A percentile compares a stretch with the other conserved stretches of the same genome.
Conservation (phyloP, 30 jellyfish, hydroid and myxozoan species). For the Turritopsis dohrnii region DNA sequence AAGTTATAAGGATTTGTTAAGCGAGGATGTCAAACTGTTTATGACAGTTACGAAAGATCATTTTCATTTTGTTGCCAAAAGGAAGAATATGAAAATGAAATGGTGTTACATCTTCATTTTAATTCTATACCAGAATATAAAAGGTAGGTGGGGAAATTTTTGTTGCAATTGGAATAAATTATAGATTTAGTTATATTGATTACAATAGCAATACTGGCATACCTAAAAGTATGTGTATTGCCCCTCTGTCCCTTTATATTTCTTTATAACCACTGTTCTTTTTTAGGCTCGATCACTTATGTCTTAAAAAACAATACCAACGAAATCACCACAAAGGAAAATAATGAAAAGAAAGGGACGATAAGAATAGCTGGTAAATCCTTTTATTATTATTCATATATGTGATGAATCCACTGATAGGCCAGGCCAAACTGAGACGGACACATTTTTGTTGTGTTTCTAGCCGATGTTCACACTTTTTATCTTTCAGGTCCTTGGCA, state of each 20-base stretch:
- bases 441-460: background rate
- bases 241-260: too few species aligned
- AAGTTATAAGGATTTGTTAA: background rate
- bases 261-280: too few species aligned
- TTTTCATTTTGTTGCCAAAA: background rate
- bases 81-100: background rate
- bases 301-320: background rate
- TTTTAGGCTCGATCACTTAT: background rate
- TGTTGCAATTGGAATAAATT: too few species aligned
- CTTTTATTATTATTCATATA: background rate
- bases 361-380: conserved; percentile 68
- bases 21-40: background rate
- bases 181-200: too few species aligned
- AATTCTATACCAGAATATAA: background rate
- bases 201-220: too few species aligned
- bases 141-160: too few species aligned
- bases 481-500: conserved; percentile 81
- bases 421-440: background rate
- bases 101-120: background rate
- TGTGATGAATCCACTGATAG: background rate
- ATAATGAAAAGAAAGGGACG: conserved; percentile 80
- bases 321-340: conserved; percentile 25
- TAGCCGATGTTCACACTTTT: background rate
- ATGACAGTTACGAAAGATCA: background rate
- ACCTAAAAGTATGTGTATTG: too few species aligned